Base-by-base conservation (phyloP, 2,797 vertebrate species). In the Pangasius djambal region DNA sequence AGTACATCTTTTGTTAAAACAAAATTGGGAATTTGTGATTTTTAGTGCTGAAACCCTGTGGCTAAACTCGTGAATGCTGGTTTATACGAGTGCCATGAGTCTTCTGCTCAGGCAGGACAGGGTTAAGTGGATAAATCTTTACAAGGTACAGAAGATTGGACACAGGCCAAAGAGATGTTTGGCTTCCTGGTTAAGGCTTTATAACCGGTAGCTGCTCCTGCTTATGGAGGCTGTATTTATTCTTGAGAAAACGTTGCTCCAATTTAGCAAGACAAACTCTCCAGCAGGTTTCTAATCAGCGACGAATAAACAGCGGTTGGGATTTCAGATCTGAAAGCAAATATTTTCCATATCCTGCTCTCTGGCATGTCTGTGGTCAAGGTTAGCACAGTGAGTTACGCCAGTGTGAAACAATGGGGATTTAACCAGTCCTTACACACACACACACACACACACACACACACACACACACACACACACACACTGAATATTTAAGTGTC, bases 181-280 rank as follows among this genome's bases (percentile, higher is more conserved):
- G 61, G 34, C 16, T 70, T 69, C 34, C 1, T 86, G 83, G 63
- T 70, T 81, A 13, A 1, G 15, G 22, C 34, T 61, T 74, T 40
- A 4, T n/a, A 61, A 2, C n/a, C 9, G 44, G 44, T 10, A 50
- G 37, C 25, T 48, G 31, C 52, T 78, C 40, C 6, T 59, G 40
- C 57, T n/a, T 28, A 20, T 55, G 31, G 57, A 63, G 40, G n/a
- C 55, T 31, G 31, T 22, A 22, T 37, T 84, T 55, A 65, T 63
- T 77, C 57, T 50, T 4, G 22, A 82, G 48, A 72, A 86, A 87
- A 89, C 87, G 50, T 87, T 87, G 63, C 52, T 85, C 79, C 50
- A 55, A 86, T 88, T 90, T 72, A 85, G 50, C 57, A 89, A 89
- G 88, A 79, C 88, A 89, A 70, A 90, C 90, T 86, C 89, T 79